Base-by-base conservation (phyloP, 2,113 vertebrate species). In the Syngnathus scovelli region DNA sequence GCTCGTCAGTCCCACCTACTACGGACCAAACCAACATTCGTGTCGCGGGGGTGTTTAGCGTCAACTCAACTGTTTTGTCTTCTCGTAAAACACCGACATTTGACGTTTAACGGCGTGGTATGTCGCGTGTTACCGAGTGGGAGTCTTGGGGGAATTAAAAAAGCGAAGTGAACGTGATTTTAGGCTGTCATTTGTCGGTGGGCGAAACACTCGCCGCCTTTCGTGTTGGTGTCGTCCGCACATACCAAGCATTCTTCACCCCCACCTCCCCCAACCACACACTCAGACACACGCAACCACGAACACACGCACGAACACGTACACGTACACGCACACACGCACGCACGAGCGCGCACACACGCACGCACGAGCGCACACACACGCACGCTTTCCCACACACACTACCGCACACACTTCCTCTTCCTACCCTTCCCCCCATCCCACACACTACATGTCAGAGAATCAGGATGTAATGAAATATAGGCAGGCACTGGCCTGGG, bases 1-100 rank as follows among this genome's bases (percentile, higher is more conserved):
- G 92, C 91, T 88, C 86, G 69, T 62, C 77, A 84, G 88, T 88
- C 93, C 93, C 93, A 93, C 94, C 94, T 87, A 92, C 91, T 87
- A 88, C 84, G 87, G 94, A 90, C 86, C 76, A 82, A 90, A 91
- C 94, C 93, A 94, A 86, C 19, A 76, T 78, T 44, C 67, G 64
- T 73, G 74, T 49, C 66, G 44, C 73, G 61, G 63, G 86, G 88
- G 85, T 75, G 74, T 60, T 59, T 11, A 19, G 33, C 68, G 33
- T 75, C 18, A 38, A 21, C 67, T 36, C 27, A 64, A 60, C 69
- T 59, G 76, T 77, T 54, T 49, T 68, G 27, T 6, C 27, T 48
- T 54, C 12, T 4, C 23, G 0, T 8, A 5, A 46, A 58, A 67
- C 3, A 54, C 61, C 15, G 49, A 0, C 33, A 18, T 7, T 0